Evolutionary conservation across 2,797 vertebrate species (phyloP), one percentile per base, ranked within the genome.

Genomic region (Petrocephalus sullivani): DNA sequence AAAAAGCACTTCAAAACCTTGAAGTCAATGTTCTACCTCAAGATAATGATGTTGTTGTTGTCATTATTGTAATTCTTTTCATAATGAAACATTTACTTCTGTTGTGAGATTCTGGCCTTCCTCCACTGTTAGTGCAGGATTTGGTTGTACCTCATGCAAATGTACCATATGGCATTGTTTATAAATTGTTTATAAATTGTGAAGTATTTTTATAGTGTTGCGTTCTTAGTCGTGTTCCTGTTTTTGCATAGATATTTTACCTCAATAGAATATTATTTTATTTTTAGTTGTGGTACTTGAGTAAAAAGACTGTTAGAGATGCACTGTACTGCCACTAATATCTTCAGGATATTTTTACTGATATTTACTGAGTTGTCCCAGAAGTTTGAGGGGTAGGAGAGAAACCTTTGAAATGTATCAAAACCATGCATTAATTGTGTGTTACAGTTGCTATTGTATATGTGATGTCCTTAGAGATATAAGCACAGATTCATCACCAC

Each of bases 1-100:
- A 93, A 96, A 94, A 96, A 97, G 97, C 96, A 98, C 97, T 98
- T 98, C 97, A 96, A 97, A 97, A 97, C 96, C 95, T 96, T 97
- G 96, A 97, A 96, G 96, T 96, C 94, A 96, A 96, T 96, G 96
- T 97, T 97, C 97, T 98, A 98, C 97, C 97, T 98, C 97, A 98
- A 96, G 94, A 95, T 94, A 95, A 95, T 0, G 87, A 90, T 57
- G 71, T 82, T 88, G 57, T 90, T 88, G 87, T 64, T 86, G 67
- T 93, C 94, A 92, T 95, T 94, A 93, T 94, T 89, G 54, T 95
- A 93, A 91, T 86, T 86, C 37, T 93, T 87, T 58, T 82, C 71
- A 58, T 71, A 81, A 71, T 81, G 87, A 78, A 60, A 87, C 87
- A 46, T 82, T 81, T 87, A 71, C 56, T 61, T 82, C 87, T 58